Evolutionary conservation across 2,797 vertebrate species (phyloP), one percentile per base, ranked within the genome.

Genomic region (Geotrypetes seraphini): DNA sequence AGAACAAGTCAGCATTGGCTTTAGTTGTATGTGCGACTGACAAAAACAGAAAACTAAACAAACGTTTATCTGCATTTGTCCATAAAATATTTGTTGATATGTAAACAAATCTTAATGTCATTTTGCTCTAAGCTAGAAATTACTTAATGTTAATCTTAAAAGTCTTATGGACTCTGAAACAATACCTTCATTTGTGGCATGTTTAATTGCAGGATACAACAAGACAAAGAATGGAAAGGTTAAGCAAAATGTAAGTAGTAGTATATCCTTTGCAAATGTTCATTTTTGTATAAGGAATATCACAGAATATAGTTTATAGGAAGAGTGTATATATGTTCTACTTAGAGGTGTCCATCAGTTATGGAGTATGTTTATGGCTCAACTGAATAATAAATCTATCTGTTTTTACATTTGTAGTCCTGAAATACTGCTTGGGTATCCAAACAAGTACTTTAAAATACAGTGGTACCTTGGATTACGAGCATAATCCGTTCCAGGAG

Each of bases 231-330:
- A 78, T 88, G 77, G 82, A 89, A 68, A 83, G 84, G 63, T 84
- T 90, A 75, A 78, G 63, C 63, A 83, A 78, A 75, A 88, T 89
- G 88, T 89, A 80, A 88, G 88, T 87, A 67, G 59, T 47, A 37
- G 42, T 55, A 58, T n/a, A 61, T 26, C 44, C 41, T 63, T 60
- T 60, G 48, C 30, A 63, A 60, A 49, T 65, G 57, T 63, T 74
- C 33, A 62, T 69, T 69, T 73, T 60, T 47, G 60, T 30, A 1
- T 16, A 58, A 65, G 55, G 61, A 66, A 36, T 45, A 53, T 40
- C 47, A 27, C 47, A 41, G 31, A 37, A 29, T 59, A 28, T 61
- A 43, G 36, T 40, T 25, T 31, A 36, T 13, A 42, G 38, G 43
- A 44, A 51, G 27, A 8, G 14, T 49, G 32, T 69, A 55, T 59